A percentile compares a stretch with the other conserved stretches of the same genome.
Evolutionary conservation across 1,140 invertebrate species (phyloP).

Genomic region (Frieseomelitta varia): DNA sequence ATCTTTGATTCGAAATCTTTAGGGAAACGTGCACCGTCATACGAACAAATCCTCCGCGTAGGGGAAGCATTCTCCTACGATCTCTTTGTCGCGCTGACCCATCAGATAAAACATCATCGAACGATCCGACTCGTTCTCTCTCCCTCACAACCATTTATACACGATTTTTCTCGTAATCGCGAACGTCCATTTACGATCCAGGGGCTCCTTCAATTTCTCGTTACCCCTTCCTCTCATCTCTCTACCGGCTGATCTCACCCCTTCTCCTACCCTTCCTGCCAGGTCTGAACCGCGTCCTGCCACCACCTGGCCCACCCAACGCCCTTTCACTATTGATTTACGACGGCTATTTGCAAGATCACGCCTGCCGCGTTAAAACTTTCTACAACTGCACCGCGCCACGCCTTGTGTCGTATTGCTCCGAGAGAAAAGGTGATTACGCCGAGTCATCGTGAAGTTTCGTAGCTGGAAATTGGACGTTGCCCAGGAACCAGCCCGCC

Average conservation of each 20-base stretch:
- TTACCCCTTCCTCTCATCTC: constrained; percentile 64
- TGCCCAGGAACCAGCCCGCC: constrained; percentile 41
- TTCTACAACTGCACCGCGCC: constrained; percentile 70
- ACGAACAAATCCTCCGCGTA: constrained; percentile 52
- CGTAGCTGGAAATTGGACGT: constrained; percentile 51
- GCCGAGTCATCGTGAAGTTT: constrained; percentile 62
- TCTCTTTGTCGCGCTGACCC: constrained; percentile 21
- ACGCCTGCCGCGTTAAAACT: constrained; percentile 76
- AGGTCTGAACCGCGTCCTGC: constrained; percentile 24
- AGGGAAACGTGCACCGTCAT: constrained; percentile 58
- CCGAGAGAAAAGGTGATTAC: constrained; percentile 52
- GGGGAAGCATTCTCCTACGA: constrained; percentile 9
- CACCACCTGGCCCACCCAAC: constrained; percentile 39
- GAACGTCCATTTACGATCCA: constrained; percentile 77
- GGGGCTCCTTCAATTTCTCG: constrained; percentile 77
- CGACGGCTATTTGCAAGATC: constrained; percentile 79
- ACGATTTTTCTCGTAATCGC: constrained; percentile 80
- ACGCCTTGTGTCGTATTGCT: constrained; percentile 66
- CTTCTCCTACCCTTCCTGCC: neutral
- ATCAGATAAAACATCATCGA: constrained; percentile 75
- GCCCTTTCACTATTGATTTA: constrained; percentile 76
- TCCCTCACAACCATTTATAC: constrained; percentile 73
- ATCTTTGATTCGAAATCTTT: constrained; percentile 70
- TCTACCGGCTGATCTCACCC: constrained; percentile 6
- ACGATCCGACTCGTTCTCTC: constrained; percentile 43